Evolutionary conservation across 2,113 vertebrate genomes (phyloP).

Genomic region (Sphyrna mokarran): DNA sequence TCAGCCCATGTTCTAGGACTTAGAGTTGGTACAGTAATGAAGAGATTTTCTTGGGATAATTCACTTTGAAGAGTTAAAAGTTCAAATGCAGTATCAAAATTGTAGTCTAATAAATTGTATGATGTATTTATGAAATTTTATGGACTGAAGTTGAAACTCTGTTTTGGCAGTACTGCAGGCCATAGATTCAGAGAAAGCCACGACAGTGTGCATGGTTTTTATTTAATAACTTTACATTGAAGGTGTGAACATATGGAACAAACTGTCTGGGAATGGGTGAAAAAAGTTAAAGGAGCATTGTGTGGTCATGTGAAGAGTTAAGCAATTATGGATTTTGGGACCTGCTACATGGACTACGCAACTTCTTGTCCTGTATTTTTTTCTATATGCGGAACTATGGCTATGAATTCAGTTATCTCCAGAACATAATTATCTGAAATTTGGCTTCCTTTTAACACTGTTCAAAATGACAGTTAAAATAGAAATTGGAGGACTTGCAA

Average conservation of each 20-base stretch:
- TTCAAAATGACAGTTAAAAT: not conserved
- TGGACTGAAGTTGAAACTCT: not conserved
- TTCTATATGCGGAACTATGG: too few relatives aligned
- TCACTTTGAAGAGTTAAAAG: not conserved
- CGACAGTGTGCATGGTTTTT: not conserved
- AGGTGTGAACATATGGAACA: not conserved
- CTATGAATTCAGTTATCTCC: not conserved
- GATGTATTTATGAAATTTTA: not conserved
- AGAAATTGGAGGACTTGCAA: not conserved
- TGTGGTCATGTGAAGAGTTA: not conserved
- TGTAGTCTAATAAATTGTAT: not conserved
- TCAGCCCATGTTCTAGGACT: not conserved
- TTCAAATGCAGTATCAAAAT: not conserved
- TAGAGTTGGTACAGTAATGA: not conserved
- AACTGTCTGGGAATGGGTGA: not conserved
- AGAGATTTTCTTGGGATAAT: not conserved
- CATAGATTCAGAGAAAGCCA: too few relatives aligned
- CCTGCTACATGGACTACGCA: not conserved
- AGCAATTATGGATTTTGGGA: not conserved
- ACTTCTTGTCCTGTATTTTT: not conserved
- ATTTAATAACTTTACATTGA: not conserved
- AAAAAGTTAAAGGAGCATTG: not conserved
- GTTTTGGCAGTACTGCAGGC: too few relatives aligned
- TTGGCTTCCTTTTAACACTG: not conserved
- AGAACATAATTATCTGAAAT: not conserved